Base-by-base conservation (phyloP, 2,888 invertebrate species). In the Leucophenga montana region DNA sequence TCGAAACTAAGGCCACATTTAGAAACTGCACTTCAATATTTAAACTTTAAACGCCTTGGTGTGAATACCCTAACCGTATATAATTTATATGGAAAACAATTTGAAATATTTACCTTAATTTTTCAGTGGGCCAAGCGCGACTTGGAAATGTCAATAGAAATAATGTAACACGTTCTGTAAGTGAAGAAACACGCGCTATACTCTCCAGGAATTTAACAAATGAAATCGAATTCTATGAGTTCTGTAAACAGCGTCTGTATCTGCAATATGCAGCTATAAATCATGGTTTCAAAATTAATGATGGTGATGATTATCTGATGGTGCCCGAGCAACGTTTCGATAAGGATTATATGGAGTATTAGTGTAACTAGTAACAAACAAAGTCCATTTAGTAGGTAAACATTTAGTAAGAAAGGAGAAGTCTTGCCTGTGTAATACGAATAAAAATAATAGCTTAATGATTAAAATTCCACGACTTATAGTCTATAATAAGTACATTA, bases 181-280 rank as follows among this genome's bases (percentile, higher is more conserved):
- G 94, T 54, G 94, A 95, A 76, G 93, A 94, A 80, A 93, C 96
- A 1, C 95, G 95, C 83, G 92, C 95, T 57, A 92, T 96, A 33
- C 93, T 97, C 1, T 90, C 95, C 76, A 92, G 91, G 69, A 96
- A 97, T 88, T 94, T 97, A 84, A 95, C 96, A 0, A 90, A 94
- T 67, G 96, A 97, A 89, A 95, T 96, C 5, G 96, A 97, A 84
- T 96, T 97, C 88, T 97, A 96, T 87, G 94, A 96, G 84, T 97
- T 96, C 87, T 96, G 96, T 87, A 93, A 93, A 78, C 96, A 96
- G 85, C 90, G 96, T 76, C 90, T 97, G 11, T 93, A 96, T 85
- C 90, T 92, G 84, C 96, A 97, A 82, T 91, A 94, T 69, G 89
- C 93, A 53, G 95, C 95, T 0, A 89, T 95, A 0, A 90, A 92